phyloP scores from a whole-genome alignment of 1,140 invertebrate species.

The Eulimnadia texana region DNA sequence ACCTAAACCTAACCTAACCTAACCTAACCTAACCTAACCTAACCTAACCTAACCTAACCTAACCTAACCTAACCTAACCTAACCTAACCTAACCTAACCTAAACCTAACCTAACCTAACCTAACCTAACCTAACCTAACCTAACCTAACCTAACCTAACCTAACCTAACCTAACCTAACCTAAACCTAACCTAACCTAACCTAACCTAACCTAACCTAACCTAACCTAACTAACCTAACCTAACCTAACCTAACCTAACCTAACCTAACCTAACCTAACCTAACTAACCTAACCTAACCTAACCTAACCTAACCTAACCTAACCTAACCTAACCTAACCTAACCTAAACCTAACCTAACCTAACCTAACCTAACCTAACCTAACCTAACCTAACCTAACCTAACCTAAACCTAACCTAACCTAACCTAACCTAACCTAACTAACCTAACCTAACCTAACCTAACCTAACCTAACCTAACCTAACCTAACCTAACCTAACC shows the following conservation, averaged over 20 bases:
- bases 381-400: constrained; percentile 27
- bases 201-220: background rate
- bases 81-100: constrained; percentile 25
- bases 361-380: constrained; percentile 25
- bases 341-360: constrained; percentile 21
- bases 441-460: constrained; percentile 21
- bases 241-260: constrained; percentile 10
- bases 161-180: constrained; percentile 15
- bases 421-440: constrained; percentile 23
- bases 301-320: constrained; percentile 17
- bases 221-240: constrained; percentile 5
- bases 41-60: constrained; percentile 24
- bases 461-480: constrained; percentile 20
- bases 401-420: constrained; percentile 23
- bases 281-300: constrained; percentile 13
- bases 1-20: constrained; percentile 19
- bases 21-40: constrained; percentile 22
- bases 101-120: constrained; percentile 17
- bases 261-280: constrained; percentile 16
- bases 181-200: background rate
- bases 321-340: constrained; percentile 15
- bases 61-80: constrained; percentile 26
- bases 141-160: constrained; percentile 16
- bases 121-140: constrained; percentile 16
- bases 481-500: no score